Evolutionary conservation across 2,797 vertebrate species (phyloP), one percentile per base, ranked within the genome.

Genomic region (Holocentrus rufus): DNA sequence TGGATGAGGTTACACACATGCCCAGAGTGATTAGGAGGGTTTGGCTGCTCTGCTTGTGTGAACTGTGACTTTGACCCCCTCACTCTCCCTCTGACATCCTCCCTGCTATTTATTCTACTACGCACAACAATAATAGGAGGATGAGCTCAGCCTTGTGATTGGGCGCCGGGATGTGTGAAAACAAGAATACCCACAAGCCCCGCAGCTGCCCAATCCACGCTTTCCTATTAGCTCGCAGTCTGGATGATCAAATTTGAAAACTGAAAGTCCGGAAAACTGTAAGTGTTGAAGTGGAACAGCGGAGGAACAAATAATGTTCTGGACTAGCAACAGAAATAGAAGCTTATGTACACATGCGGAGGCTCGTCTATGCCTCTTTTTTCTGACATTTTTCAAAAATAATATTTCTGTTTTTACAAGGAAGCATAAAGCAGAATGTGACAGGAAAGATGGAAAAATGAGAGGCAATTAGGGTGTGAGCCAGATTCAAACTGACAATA

Each of bases 1-100:
- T 65, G 88, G 90, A 90, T 91, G 90, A 85, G 77, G 89, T 90
- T 92, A 90, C 91, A 90, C 34, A 88, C 86, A 90, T 91, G 79
- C 88, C 56, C 73, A 6, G 83, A 87, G 89, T 80, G 91, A 92
- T 92, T 90, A 90, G 88, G 62, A 85, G 88, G 89, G 85, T 90
- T 91, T 83, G 87, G 86, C 85, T 80, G 79, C 83, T 85, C 85
- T 61, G 81, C 85, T 83, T 83, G 81, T 60, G 85, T 84, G 88
- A 90, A 88, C 85, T 83, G 76, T 85, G 87, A 88, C 88, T 92
- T 90, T 91, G 90, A 91, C n/a, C 74, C 79, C 82, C 42, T 14
- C 10, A 20, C 65, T 64, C 77, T 61, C 52, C n/a, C 63, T 6
- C 57, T 23, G 14, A 80, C 83, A 84, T 78, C 83, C 77, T 67